A percentile compares a stretch with the other conserved stretches of the same genome.
Evolutionary conservation across 64 coral and sea anemone genomes (phyloP).

Genomic region (Anthopleura sola): DNA sequence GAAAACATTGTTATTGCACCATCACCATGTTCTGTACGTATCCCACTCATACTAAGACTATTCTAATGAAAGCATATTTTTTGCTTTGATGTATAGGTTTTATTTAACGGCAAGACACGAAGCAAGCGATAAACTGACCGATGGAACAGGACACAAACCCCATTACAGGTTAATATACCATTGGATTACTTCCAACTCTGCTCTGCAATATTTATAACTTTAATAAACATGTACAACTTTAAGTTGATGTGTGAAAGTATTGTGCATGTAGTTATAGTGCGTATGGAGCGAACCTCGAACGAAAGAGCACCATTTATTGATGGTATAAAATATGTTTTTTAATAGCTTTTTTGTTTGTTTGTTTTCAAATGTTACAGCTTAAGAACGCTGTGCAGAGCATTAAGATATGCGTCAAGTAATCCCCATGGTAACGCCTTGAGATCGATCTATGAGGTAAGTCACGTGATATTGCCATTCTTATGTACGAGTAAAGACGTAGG

Average conservation of each 20-base stretch:
- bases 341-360: background rate
- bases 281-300: no score
- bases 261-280: no score
- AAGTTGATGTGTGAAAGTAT: background rate
- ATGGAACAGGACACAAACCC: conserved; percentile 93
- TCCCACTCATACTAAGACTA: background rate
- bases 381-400: conserved; percentile 80
- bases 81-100: conserved; percentile 47
- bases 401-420: conserved; percentile 80
- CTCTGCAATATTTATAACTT: background rate
- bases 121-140: conserved; percentile 85
- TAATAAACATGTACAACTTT: no score
- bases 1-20: no score
- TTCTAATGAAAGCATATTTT: background rate
- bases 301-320: no score
- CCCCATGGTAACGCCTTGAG: conserved; percentile 76
- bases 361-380: conserved; percentile 48
- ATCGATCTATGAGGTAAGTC: conserved; percentile 90
- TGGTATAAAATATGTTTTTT: background rate
- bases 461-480: background rate
- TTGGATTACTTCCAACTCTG: background rate
- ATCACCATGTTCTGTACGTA: no score
- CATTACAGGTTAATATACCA: conserved; percentile 72
- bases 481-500: background rate
- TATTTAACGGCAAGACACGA: conserved; percentile 72